phyloP scores from a whole-genome alignment of 2,888 invertebrate species.

The Dyspetes luteomarginatus region DNA sequence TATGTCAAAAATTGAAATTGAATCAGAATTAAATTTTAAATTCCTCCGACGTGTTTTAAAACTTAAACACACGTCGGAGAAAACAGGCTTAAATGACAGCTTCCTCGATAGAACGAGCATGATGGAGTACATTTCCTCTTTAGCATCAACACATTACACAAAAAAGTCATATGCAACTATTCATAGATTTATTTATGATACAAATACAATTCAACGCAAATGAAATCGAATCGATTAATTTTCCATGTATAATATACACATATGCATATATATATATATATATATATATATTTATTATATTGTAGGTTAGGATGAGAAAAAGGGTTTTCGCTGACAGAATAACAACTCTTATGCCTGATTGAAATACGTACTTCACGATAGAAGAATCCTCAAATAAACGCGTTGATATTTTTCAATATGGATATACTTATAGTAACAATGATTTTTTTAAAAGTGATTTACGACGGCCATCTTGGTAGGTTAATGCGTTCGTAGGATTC shows the following conservation, averaged over 20 bases:
- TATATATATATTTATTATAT: conserved; percentile 11
- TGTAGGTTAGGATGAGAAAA: background rate
- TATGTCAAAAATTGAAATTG: no score
- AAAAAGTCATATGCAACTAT: conserved; percentile 53
- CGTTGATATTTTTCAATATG: background rate
- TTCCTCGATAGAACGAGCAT: no score
- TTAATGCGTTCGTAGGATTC: no score
- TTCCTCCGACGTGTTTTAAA: no score
- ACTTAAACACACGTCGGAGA: no score
- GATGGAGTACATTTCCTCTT: no score
- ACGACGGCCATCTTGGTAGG: background rate
- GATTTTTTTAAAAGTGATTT: background rate
- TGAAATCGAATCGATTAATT: conserved; percentile 49
- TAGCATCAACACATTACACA: background rate
- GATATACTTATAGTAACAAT: background rate
- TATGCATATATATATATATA: conserved; percentile 30
- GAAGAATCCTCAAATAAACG: background rate
- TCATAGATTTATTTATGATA: conserved; percentile 76
- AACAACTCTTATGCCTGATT: background rate
- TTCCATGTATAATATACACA: conserved; percentile 55
- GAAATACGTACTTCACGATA: background rate
- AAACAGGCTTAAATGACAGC: no score
- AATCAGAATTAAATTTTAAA: no score
- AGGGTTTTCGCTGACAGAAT: background rate
- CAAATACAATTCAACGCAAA: conserved; percentile 70